Conservation (phyloP, 2,797 vertebrate genomes). For the Saxicola maurus region DNA sequence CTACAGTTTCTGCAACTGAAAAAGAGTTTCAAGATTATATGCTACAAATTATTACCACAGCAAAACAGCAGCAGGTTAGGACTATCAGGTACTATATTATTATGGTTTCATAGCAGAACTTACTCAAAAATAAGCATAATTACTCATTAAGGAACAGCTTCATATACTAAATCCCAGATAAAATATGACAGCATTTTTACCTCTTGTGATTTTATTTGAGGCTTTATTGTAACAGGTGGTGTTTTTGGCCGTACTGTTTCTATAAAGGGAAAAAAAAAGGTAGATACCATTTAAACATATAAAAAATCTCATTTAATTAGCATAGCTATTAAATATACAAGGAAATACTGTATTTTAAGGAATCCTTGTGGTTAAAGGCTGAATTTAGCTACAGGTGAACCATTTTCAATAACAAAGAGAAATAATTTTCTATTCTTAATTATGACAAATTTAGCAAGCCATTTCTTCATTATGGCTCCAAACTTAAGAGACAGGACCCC, state of each 20-base stretch:
- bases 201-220: conserved; percentile 77
- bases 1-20: background rate
- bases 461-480: background rate
- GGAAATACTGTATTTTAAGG: background rate
- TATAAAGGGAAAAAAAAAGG: conserved; percentile 23
- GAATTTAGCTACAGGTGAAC: background rate
- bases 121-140: background rate
- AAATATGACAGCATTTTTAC: conserved; percentile 66
- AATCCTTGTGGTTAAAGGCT: background rate
- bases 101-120: background rate
- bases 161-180: conserved; percentile 5
- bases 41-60: background rate
- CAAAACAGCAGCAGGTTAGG: background rate
- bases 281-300: background rate
- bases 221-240: conserved; percentile 75
- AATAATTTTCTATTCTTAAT: background rate
- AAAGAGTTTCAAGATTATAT: background rate
- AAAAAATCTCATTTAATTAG: background rate
- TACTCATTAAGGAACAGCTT: background rate
- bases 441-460: background rate
- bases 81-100: background rate
- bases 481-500: background rate
- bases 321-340: background rate
- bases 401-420: background rate
- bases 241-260: conserved; percentile 79